A percentile compares a stretch with the other conserved stretches of the same genome.
phyloP scores from a whole-genome alignment of 2,797 vertebrate genomes.

The Muscicapa striata region DNA sequence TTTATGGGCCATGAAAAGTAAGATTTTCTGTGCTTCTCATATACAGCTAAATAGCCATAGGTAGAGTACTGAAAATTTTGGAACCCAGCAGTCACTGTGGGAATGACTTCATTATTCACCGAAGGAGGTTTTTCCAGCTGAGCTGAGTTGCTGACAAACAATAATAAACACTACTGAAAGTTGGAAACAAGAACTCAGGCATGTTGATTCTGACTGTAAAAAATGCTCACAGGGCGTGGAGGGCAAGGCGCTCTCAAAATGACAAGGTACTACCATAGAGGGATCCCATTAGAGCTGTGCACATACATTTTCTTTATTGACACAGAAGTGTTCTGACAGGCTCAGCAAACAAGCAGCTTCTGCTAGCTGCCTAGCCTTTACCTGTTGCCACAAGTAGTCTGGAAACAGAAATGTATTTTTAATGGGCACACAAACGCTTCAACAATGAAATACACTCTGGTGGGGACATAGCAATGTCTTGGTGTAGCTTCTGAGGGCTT shows the following conservation, averaged over 20 bases:
- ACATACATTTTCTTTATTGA: conserved; percentile 55
- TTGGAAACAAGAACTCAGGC: conserved; percentile 49
- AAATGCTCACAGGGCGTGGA: conserved; percentile 30
- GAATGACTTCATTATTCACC: conserved; percentile 63
- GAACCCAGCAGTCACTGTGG: conserved; percentile 62
- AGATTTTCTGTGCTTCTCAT: conserved; percentile 52
- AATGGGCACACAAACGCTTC: background rate
- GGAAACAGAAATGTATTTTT: conserved; percentile 33
- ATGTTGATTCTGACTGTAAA: conserved; percentile 51
- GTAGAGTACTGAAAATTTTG: conserved; percentile 66
- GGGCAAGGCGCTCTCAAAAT: conserved; percentile 10
- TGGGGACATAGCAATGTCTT: background rate
- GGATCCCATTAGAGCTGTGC: conserved; percentile 53
- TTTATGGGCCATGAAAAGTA: conserved; percentile 71
- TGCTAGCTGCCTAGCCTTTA: background rate
- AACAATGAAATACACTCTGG: background rate
- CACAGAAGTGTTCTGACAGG: conserved; percentile 31
- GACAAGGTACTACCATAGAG: conserved; percentile 8
- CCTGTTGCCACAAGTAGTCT: conserved; percentile 32
- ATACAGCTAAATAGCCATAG: conserved; percentile 67
- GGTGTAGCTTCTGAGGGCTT: background rate
- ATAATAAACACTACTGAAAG: conserved; percentile 59
- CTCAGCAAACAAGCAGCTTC: conserved; percentile 38
- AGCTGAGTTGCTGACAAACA: conserved; percentile 65
- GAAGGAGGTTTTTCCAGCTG: conserved; percentile 57